Evolutionary conservation across 1,140 invertebrate species (phyloP).

Genomic region (Halesus radiatus): DNA sequence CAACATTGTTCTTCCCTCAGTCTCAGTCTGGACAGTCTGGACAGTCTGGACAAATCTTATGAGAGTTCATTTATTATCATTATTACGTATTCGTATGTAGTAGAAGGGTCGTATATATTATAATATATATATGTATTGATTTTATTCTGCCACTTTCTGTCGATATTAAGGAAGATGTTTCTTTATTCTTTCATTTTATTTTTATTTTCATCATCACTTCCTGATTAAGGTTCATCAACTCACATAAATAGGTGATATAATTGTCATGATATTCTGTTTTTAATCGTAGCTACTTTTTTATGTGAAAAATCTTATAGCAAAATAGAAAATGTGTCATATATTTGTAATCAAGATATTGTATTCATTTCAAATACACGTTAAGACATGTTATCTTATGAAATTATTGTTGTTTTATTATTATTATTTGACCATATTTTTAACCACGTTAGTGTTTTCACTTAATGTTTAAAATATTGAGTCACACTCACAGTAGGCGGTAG

Average conservation of each 20-base stretch:
- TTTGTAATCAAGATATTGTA: constrained; percentile 25
- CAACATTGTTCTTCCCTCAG: no score
- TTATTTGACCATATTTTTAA: not conserved
- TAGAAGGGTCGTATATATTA: not conserved
- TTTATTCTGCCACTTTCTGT: no score
- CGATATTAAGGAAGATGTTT: no score
- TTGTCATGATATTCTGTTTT: not conserved
- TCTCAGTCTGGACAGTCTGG: no score
- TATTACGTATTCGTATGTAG: not conserved
- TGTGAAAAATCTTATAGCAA: not conserved
- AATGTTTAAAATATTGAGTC: no score
- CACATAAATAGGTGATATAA: not conserved
- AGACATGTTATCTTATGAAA: constrained; percentile 26
- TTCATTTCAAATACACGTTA: constrained; percentile 16
- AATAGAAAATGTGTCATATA: constrained; percentile 29
- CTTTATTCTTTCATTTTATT: no score
- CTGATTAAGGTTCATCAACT: not conserved
- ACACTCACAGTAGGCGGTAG: no score
- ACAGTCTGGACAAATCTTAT: not conserved
- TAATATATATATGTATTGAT: not conserved
- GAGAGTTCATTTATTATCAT: not conserved
- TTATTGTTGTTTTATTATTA: not conserved
- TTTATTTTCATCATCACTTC: not conserved
- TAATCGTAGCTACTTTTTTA: constrained; percentile 4
- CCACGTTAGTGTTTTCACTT: no score